Evolutionary conservation across 2,797 vertebrate species (phyloP), one percentile per base, ranked within the genome.

Genomic region (Sebastes itinus): DNA sequence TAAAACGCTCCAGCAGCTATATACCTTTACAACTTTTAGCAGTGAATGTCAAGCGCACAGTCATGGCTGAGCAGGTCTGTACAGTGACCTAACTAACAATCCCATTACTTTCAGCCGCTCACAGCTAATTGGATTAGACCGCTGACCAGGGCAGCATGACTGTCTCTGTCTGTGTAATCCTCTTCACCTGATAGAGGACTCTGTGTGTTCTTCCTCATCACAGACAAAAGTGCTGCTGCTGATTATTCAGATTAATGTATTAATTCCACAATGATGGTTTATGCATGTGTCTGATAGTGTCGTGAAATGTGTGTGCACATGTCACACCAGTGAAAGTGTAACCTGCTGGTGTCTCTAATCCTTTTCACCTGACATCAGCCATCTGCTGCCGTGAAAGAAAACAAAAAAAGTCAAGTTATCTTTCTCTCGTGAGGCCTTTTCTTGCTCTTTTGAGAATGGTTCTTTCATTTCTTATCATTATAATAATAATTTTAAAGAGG

Each of bases 41-140:
- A 20, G 55, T 79, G 64, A 64, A 69, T 75, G 52, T 72, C 61
- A 72, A 68, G 46, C 16, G 3, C 63, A 52, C 42, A 58, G 61
- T 81, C 66, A 35, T 6, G 25, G 55, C 55, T 56, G 52, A 76
- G 69, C 67, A 63, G 30, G 66, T 80, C 80, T 78, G 54, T 52
- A 62, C 27, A 4, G 33, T 77, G 87, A 78, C 81, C 76, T 61
- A 20, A 66, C 56, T 27, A 78, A 60, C 76, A 84, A 91, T 89
- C 90, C 80, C 77, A 74, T 92, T 91, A 87, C 82, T 86, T 83
- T 84, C 65, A 92, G 82, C 81, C 59, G 63, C 85, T 89, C 81
- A 77, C 20, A 1, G 13, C 61, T 92, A 91, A 93, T 89, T 88
- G 78, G 87, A 89, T 92, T 88, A 91, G 75, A 86, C 30, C 63